Base-by-base conservation (phyloP, 2,888 invertebrate species). In the Cepaea hortensis region DNA sequence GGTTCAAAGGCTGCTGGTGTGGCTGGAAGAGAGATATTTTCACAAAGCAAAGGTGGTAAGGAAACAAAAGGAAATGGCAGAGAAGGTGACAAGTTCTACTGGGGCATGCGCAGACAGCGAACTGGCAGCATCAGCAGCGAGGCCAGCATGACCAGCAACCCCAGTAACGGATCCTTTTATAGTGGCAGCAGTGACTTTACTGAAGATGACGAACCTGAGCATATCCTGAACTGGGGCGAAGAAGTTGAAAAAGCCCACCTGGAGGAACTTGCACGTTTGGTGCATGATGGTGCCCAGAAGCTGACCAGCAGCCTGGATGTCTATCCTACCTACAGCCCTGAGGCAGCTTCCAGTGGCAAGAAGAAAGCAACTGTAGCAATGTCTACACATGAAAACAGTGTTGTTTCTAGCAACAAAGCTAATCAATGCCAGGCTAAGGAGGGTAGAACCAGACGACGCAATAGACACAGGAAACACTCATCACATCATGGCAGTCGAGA, bases 201-300 rank as follows among this genome's bases (percentile, higher is more conserved):
- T 48, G 87, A 87, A 20, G 89, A 89, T 50, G 88, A 87, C 35
- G 85, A 87, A 55, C 86, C 88, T 15, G 87, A 76, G 46, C 85
- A 87, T 70, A 87, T 88, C 48, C 88, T 92, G 18, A 91, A 92
- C 87, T 93, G 93, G 93, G 91, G 90, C 83, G 90, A 91, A 79
- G 92, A 93, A 86, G 92, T 93, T 18, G 89, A 88, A 23, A 92
- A 92, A 48, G 87, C 87, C n/a, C 87, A 89, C 50, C 61, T 89
- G 81, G 90, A 91, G 80, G 92, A 93, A 84, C 88, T 92, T 84
- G 92, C 93, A 3, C 85, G 91, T 20, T 90, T 92, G 88, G 92
- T 93, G 9, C 92, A 92, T 68, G 91, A 92, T 88, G 92, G 92
- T 86, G 91, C 93, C 1, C 90, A 91, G 88, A 91, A 91, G 83